Evolutionary conservation across 92 coral and sea anemone genomes (phyloP).

Genomic region (Porites evermanni): DNA sequence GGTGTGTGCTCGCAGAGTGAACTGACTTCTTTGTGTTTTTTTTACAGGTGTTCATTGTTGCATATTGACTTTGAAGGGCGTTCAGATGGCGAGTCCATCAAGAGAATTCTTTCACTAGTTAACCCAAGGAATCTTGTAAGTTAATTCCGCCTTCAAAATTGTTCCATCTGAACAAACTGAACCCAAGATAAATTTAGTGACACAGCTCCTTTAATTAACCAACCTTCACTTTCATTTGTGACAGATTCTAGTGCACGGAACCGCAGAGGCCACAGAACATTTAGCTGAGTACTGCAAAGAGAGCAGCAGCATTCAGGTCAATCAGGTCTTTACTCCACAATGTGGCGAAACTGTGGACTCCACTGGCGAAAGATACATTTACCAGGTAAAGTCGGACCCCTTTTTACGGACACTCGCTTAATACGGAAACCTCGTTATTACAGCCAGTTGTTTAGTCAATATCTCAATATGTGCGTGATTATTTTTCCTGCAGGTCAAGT

Average conservation of each 20-base stretch:
- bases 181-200: too few relatives aligned
- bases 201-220: too few relatives aligned
- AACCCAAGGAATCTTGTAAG: slow-evolving; percentile 98
- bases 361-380: slow-evolving; percentile 96
- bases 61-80: slow-evolving; percentile 98
- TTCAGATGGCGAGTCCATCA: slow-evolving; percentile 98
- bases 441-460: too few relatives aligned
- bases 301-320: slow-evolving; percentile 90
- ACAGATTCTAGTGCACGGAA: slow-evolving; percentile 93
- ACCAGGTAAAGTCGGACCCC: slow-evolving; percentile 74
- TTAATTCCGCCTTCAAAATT: not conserved
- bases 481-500: slow-evolving; percentile 70
- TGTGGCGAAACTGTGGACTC: slow-evolving; percentile 97
- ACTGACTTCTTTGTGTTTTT: not conserved
- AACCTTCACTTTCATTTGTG: not conserved
- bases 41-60: slow-evolving; percentile 77
- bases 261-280: slow-evolving; percentile 81
- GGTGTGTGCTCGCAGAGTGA: too few relatives aligned
- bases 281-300: slow-evolving; percentile 93
- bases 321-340: slow-evolving; percentile 85
- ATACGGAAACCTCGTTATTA: too few relatives aligned
- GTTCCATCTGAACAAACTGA: too few relatives aligned
- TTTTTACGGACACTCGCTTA: too few relatives aligned
- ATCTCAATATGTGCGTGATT: not conserved
- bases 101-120: slow-evolving; percentile 94